A percentile compares a stretch with the other conserved stretches of the same genome.
phyloP scores from a whole-genome alignment of 2,797 vertebrate genomes.

The Sebastes trivittatus region DNA sequence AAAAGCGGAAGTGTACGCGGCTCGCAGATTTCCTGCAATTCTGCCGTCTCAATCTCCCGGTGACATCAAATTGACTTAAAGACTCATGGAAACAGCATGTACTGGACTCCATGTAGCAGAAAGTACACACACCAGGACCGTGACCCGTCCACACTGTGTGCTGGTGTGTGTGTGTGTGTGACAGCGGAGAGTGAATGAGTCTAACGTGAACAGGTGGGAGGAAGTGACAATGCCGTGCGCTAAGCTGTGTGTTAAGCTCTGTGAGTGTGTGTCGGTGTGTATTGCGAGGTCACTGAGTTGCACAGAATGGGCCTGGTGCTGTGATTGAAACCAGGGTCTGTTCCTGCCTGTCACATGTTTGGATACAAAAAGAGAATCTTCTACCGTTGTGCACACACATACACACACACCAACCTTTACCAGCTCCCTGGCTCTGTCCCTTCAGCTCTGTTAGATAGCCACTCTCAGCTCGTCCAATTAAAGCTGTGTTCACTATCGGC shows the following conservation, averaged over 20 bases:
- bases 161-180: not conserved
- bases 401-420: slow-evolving; percentile 13
- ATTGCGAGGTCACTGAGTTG: slow-evolving; percentile 58
- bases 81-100: slow-evolving; percentile 7
- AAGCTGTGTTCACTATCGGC: slow-evolving; percentile 62
- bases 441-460: slow-evolving; percentile 70
- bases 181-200: slow-evolving; percentile 12
- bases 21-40: slow-evolving; percentile 61
- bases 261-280: slow-evolving; percentile 12
- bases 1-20: slow-evolving; percentile 41
- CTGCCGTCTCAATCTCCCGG: slow-evolving; percentile 54
- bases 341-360: slow-evolving; percentile 81
- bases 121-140: too few species aligned
- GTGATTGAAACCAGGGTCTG: slow-evolving; percentile 88
- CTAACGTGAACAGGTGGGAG: slow-evolving; percentile 72
- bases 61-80: slow-evolving; percentile 42
- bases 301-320: slow-evolving; percentile 58
- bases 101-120: not conserved
- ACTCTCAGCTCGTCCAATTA: slow-evolving; percentile 66
- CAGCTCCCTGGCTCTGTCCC: slow-evolving; percentile 55
- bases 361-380: slow-evolving; percentile 78
- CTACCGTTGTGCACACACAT: slow-evolving; percentile 28
- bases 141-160: not conserved
- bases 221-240: slow-evolving; percentile 48
- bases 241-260: slow-evolving; percentile 2